A percentile compares a stretch with the other conserved stretches of the same genome.
Evolutionary conservation across 2,888 invertebrate species (phyloP).

Genomic region (Homarus gammarus): DNA sequence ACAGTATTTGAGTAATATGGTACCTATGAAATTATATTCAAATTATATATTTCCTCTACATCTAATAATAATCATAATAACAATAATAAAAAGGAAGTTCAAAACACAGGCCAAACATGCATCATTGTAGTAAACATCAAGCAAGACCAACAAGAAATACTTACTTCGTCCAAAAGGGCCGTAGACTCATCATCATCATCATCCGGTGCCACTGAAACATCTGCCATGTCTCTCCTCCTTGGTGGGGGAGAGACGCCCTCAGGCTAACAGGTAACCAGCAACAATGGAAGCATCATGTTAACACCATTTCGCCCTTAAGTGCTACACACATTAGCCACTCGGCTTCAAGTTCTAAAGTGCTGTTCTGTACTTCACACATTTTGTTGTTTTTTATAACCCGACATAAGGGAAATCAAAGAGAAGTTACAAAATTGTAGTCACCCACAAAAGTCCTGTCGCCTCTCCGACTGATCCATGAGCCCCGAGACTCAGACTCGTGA

Average conservation of each 20-base stretch:
- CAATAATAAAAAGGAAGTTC: no score
- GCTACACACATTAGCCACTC: background rate
- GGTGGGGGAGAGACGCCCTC: conserved; percentile 31
- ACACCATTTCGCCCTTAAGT: no score
- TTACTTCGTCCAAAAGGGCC: background rate
- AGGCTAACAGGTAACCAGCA: conserved; percentile 9
- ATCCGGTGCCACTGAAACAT: background rate
- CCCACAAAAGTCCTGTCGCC: no score
- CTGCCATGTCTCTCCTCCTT: background rate
- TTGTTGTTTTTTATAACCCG: no score
- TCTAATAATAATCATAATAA: no score
- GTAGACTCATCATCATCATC: conserved; percentile 28
- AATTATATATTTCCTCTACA: no score
- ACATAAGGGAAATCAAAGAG: conserved; percentile 11
- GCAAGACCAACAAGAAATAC: background rate
- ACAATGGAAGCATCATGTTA: conserved; percentile 18
- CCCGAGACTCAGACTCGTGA: no score
- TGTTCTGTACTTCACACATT: background rate
- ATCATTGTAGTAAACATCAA: no score
- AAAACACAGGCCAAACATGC: no score
- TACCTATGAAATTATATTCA: no score
- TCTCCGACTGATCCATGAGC: no score
- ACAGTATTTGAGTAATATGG: no score
- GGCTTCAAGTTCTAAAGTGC: background rate
- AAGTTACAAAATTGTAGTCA: background rate